Evolutionary conservation across 2,797 vertebrate genomes (phyloP).

Genomic region (Rhabdophis nuchalis): DNA sequence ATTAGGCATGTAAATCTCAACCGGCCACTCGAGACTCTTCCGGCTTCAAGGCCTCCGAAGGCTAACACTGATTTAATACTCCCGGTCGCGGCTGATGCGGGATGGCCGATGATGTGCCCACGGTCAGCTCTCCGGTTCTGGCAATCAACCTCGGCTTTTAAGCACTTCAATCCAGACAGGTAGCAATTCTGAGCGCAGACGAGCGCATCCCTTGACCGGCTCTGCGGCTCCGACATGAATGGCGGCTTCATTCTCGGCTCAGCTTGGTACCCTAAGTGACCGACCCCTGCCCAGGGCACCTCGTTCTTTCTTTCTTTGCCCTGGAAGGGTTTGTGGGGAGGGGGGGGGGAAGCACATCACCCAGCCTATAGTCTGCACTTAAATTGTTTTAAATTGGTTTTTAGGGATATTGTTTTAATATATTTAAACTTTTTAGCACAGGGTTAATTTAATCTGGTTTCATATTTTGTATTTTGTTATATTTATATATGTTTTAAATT

Average conservation of each 20-base stretch:
- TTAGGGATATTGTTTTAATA: too few species aligned
- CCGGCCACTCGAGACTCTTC: constrained; percentile 3
- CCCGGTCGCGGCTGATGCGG: constrained; percentile 28
- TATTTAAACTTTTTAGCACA: too few species aligned
- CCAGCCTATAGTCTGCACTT: too few species aligned
- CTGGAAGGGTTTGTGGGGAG: neutral
- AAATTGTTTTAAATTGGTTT: too few species aligned
- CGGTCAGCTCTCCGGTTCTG: neutral
- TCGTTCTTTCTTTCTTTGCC: neutral
- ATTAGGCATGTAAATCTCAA: constrained; percentile 47
- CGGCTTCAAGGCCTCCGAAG: neutral
- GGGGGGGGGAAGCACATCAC: too few species aligned
- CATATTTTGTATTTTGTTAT: too few species aligned
- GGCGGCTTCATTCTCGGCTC: too few species aligned
- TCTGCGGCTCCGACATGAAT: too few species aligned
- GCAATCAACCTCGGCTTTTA: neutral
- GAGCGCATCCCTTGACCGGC: neutral
- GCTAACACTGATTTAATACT: constrained; percentile 39
- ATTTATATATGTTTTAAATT: too few species aligned
- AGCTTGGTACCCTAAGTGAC: too few species aligned
- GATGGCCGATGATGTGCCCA: constrained; percentile 18
- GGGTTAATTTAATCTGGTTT: too few species aligned
- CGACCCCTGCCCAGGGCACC: neutral
- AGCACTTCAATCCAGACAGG: neutral
- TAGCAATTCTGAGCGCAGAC: neutral